A percentile compares a stretch with the other conserved stretches of the same genome.
Conservation (phyloP, 1,140 invertebrate genomes). For the Brachionus asplanchnoidis region DNA sequence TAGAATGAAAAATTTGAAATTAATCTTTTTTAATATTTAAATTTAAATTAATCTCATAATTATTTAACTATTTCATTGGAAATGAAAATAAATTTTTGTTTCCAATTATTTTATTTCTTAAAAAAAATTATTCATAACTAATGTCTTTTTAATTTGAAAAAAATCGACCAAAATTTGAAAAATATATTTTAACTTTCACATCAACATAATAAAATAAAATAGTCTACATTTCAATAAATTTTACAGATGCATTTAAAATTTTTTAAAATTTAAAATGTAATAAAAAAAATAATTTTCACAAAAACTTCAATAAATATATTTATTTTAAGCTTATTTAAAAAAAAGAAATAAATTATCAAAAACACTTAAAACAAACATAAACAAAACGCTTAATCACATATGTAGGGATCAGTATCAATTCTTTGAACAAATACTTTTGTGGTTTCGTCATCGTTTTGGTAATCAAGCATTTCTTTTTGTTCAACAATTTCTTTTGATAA, state of each 20-base stretch:
- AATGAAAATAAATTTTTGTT: too few species aligned
- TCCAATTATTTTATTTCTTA: not conserved
- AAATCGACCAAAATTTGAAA: not conserved
- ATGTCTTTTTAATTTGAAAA: not conserved
- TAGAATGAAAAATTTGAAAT: too few species aligned
- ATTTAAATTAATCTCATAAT: too few species aligned
- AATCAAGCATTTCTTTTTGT: not conserved
- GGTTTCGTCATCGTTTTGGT: not conserved
- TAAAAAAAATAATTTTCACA: not conserved
- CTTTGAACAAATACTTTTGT: conserved; percentile 10
- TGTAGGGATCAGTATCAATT: conserved; percentile 35
- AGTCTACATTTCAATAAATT: not conserved
- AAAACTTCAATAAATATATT: not conserved
- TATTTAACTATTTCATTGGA: too few species aligned
- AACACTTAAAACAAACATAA: not conserved
- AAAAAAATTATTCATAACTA: not conserved
- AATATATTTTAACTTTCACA: not conserved
- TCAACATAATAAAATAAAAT: not conserved
- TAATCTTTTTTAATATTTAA: too few species aligned
- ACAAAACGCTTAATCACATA: conserved; percentile 2
- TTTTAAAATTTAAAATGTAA: not conserved
- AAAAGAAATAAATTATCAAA: not conserved
- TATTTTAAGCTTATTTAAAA: not conserved
- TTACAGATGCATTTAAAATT: not conserved
- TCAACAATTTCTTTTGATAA: not conserved